Evolutionary conservation across 2,113 vertebrate species (phyloP).

Genomic region (Caracal caracal): DNA sequence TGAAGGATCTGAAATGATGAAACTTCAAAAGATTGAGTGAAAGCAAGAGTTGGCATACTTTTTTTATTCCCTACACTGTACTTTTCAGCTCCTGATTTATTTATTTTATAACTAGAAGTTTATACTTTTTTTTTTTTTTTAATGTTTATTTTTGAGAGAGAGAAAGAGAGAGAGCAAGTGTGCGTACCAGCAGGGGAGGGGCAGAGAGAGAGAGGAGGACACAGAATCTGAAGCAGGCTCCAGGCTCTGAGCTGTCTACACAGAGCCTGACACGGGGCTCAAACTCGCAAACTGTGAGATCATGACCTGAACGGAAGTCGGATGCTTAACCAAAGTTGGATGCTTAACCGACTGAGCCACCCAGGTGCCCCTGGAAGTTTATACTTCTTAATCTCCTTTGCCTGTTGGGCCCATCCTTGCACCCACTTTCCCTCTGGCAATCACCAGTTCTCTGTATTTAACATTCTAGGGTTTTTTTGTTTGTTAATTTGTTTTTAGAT

Average conservation of each 20-base stretch:
- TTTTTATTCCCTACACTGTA: background rate
- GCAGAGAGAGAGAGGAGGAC: too few species aligned
- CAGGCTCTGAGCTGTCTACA: too few species aligned
- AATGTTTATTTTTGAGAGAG: too few species aligned
- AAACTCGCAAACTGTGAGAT: too few species aligned
- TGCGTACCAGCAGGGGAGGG: too few species aligned
- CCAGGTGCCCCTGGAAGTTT: background rate
- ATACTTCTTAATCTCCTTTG: background rate
- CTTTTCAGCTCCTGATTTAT: background rate
- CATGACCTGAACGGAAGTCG: too few species aligned
- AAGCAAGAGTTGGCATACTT: background rate
- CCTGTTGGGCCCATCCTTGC: background rate
- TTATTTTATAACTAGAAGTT: background rate
- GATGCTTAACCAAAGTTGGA: too few species aligned
- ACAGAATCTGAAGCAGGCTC: too few species aligned
- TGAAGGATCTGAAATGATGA: slow-evolving; percentile 38
- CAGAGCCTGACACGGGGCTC: too few species aligned
- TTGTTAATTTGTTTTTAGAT: background rate
- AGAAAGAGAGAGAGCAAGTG: too few species aligned
- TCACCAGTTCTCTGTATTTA: background rate
- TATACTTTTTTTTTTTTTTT: background rate
- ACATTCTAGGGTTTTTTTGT: background rate
- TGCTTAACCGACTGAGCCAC: too few species aligned
- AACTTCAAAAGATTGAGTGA: background rate
- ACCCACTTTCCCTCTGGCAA: background rate